Evolutionary conservation across 1,140 invertebrate genomes (phyloP), one percentile per base, ranked within the genome.

Genomic region (Drosophila micromelanica): DNA sequence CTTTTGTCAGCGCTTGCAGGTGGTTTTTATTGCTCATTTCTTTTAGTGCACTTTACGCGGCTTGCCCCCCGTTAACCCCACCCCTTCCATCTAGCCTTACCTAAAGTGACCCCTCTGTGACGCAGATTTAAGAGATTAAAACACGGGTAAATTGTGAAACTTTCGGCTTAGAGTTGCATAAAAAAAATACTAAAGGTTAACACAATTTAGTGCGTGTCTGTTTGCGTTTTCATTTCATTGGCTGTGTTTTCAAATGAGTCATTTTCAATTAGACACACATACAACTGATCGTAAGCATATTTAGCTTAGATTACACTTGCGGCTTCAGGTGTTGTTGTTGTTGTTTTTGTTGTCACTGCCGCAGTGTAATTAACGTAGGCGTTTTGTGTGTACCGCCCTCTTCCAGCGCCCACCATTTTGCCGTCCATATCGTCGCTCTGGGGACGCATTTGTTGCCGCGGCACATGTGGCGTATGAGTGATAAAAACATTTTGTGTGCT

Each of bases 401-500:
- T 3, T 1, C 13, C 9, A 38, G 8, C 7, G 32, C 32, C 8
- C 32, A 1, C 30, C 20, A 37, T 32, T n/a, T 15, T 27, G 37
- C 3, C 61, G 9, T 15, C 15, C 5, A 40, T 35, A 35, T 35
- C 54, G 13, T 35, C 38, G 43, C 52, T 57, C 61, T 65, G 51
- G 72, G 65, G 76, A 75, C 71, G 69, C 64, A 80, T 80, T 74
- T 71, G 45, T 80, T 72, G 49, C 56, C 64, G 55, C 32, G 55
- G 52, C 73, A 46, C 78, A 81, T 77, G 78, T 59, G 73, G 73
- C 78, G 78, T 81, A 81, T 81, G 69, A 81, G 78, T 81, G 78
- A 81, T 81, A 77, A 80, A 76, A 57, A 57, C 51, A 80, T 76
- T 80, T 80, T 71, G 64, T 79, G 76, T 79, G 54, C 54, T 79